Percentiles rank a stretch among this genome's conserved stretches.
These are phyloP conservation scores for Pelodytes ibericus DNA, from an alignment of 2,797 vertebrate genomes.

Conservation along the genomic window DNA sequence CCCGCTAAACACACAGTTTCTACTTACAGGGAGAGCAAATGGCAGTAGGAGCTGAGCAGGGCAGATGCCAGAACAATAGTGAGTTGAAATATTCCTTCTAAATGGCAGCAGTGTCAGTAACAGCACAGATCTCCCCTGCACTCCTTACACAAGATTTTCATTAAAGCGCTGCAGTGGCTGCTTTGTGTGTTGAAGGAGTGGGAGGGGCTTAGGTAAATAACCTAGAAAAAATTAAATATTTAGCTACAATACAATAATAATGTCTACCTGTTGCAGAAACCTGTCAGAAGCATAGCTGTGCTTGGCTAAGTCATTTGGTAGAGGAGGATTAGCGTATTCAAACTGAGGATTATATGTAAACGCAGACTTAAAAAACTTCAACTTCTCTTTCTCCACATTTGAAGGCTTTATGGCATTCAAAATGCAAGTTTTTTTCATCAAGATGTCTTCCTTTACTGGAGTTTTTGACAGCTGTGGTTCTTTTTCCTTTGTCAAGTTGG, in stretches of 20 bases:
- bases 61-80: no score
- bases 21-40: no score
- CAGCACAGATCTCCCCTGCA: no score
- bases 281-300: constrained; percentile 82
- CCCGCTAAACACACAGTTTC: no score
- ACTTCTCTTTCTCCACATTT: constrained; percentile 88
- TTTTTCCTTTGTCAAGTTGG: constrained; percentile 64
- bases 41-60: no score
- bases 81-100: no score
- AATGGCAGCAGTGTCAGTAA: no score
- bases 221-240: no score
- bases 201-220: no score
- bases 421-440: constrained; percentile 79
- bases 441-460: constrained; percentile 67
- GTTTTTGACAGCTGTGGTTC: constrained; percentile 68
- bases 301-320: constrained; percentile 77
- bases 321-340: constrained; percentile 82
- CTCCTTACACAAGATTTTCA: no score
- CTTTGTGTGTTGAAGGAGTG: no score
- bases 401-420: constrained; percentile 89
- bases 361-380: constrained; percentile 84
- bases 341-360: constrained; percentile 91
- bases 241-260: not conserved
- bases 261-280: constrained; percentile 89
- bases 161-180: no score